These are phyloP conservation scores for Jaculus jaculus DNA, from an alignment of 2,113 vertebrate genomes.

Conservation along the genomic window DNA sequence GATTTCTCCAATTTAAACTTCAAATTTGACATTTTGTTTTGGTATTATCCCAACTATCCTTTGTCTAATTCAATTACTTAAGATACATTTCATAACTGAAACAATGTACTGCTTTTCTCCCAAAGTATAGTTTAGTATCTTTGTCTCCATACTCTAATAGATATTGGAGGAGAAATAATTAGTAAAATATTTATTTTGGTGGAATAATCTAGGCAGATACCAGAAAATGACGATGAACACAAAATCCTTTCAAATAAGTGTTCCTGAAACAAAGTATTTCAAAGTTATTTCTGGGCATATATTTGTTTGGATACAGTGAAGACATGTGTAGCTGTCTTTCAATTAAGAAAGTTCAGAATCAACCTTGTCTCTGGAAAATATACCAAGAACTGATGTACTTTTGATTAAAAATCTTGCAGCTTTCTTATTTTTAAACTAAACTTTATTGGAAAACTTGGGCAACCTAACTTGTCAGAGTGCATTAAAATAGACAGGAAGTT, in stretches of 20 bases:
- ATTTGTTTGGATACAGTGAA: not conserved
- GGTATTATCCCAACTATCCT: not conserved
- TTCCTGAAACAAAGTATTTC: not conserved
- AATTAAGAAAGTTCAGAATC: not conserved
- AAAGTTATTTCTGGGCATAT: not conserved
- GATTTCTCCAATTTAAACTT: constrained; percentile 21
- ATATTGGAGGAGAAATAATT: not conserved
- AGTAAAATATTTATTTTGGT: not conserved
- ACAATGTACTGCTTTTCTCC: not conserved
- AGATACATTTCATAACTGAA: constrained; percentile 26
- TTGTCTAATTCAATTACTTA: constrained; percentile 4
- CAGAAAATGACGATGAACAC: constrained; percentile 3
- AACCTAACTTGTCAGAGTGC: not conserved
- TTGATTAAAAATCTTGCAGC: not conserved
- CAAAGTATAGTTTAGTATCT: not conserved
- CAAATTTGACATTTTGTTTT: not conserved
- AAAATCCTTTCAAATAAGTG: not conserved
- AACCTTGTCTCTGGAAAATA: not conserved
- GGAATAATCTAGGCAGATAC: not conserved
- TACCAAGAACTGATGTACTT: not conserved
- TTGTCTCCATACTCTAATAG: not conserved
- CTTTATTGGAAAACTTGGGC: not conserved
- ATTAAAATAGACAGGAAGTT: not conserved
- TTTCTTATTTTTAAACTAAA: not conserved
- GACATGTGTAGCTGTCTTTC: not conserved